Conservation (phyloP, 2,797 vertebrate species). For the Cossypha niveicapilla region DNA sequence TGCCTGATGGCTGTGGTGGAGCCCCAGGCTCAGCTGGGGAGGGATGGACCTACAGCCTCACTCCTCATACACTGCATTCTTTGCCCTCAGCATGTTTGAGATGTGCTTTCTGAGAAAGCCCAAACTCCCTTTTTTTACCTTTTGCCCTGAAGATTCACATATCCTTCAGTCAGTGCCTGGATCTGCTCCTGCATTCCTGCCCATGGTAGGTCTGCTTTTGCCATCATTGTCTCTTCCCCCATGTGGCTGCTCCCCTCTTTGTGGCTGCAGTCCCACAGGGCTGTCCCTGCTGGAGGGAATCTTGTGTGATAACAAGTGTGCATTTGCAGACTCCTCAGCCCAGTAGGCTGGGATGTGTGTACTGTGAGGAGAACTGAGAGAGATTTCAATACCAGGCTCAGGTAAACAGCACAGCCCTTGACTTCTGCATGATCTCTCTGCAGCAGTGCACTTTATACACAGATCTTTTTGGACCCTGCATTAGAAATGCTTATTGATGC, state of each 20-base stretch:
- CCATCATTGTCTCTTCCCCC: not conserved
- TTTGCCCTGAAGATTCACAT: not conserved
- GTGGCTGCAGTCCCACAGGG: not conserved
- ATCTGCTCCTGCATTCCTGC: not conserved
- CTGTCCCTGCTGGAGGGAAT: not conserved
- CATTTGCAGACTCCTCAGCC: slow-evolving; percentile 5
- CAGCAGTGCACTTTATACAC: not conserved
- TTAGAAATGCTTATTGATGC: slow-evolving; percentile 43
- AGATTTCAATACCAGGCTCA: not conserved
- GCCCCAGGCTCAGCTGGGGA: not conserved
- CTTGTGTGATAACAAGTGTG: not conserved
- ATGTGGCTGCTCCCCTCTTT: not conserved
- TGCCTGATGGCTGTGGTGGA: not conserved
- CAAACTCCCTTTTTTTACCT: not conserved
- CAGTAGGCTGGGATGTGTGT: not conserved
- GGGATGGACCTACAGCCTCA: not conserved
- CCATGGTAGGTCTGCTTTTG: not conserved
- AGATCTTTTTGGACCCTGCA: slow-evolving; percentile 10
- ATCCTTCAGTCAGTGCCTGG: not conserved
- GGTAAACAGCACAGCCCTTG: slow-evolving; percentile 12
- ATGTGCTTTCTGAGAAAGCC: not conserved
- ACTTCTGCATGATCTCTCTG: slow-evolving; percentile 29
- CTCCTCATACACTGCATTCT: not conserved
- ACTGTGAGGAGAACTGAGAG: not conserved
- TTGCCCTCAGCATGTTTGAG: not conserved